Evolutionary conservation across 2,797 vertebrate species (phyloP).

Genomic region (Scolopax bukidnonensis): DNA sequence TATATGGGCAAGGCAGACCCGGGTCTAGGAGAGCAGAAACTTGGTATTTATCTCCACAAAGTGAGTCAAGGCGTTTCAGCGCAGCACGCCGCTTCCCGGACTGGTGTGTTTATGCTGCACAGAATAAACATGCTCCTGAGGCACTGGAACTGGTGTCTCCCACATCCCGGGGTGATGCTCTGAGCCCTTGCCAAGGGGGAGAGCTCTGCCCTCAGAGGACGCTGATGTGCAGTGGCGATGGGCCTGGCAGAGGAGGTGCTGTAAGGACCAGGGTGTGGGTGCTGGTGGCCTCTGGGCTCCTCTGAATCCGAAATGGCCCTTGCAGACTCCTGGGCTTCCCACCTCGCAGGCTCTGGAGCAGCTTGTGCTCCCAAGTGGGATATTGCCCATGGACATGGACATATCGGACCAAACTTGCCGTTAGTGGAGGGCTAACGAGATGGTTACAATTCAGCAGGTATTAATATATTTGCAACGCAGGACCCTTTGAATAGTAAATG

Average conservation of each 20-base stretch:
- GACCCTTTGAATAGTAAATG: not conserved
- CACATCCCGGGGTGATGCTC: not conserved
- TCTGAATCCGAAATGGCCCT: not conserved
- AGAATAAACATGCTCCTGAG: not conserved
- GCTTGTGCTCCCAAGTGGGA: not conserved
- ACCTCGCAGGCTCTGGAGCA: not conserved
- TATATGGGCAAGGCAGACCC: constrained; percentile 17
- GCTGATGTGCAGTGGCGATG: fast-evolving
- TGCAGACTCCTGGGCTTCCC: not conserved
- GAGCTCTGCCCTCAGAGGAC: not conserved
- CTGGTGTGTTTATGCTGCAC: not conserved
- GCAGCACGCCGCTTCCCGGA: not conserved
- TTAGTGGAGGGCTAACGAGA: not conserved
- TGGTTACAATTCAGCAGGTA: not conserved
- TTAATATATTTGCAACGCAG: not conserved
- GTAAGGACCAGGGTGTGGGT: not conserved
- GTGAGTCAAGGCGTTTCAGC: constrained; percentile 4
- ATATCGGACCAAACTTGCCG: not conserved
- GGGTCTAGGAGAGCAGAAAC: not conserved
- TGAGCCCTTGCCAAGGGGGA: not conserved
- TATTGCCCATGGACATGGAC: not conserved
- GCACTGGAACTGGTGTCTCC: not conserved
- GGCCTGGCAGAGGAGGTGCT: not conserved
- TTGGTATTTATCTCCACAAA: not conserved
- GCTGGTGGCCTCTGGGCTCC: not conserved